Conservation (phyloP, 2,888 invertebrate genomes). For the Hirtodrosophila cameraria region DNA sequence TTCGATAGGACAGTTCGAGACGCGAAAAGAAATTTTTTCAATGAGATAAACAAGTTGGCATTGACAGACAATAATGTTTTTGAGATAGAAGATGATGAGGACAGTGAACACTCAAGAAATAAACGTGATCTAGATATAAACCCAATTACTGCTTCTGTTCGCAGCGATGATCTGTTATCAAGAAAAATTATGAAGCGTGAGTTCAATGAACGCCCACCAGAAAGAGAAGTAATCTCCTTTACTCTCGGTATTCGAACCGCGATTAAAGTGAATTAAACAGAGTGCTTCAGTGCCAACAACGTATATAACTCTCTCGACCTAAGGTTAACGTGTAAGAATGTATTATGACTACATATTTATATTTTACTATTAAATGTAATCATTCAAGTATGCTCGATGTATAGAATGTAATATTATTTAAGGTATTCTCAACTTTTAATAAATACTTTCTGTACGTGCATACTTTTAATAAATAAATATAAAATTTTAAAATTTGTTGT, state of each 20-base stretch:
- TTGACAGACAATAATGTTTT: slow-evolving; percentile 68
- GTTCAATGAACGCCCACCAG: slow-evolving; percentile 45
- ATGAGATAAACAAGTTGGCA: slow-evolving; percentile 80
- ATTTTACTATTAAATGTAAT: slow-evolving; percentile 43
- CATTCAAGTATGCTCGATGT: slow-evolving; percentile 44
- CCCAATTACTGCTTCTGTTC: slow-evolving; percentile 15
- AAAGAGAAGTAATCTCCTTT: slow-evolving; percentile 67
- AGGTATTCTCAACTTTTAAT: slow-evolving; percentile 23
- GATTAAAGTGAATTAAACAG: slow-evolving; percentile 58
- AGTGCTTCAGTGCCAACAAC: slow-evolving; percentile 20
- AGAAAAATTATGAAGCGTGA: slow-evolving; percentile 73
- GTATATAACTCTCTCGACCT: slow-evolving; percentile 34
- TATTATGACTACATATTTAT: slow-evolving; percentile 53
- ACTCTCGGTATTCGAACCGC: slow-evolving; percentile 68
- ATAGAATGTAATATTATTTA: slow-evolving; percentile 23
- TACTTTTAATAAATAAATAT: slow-evolving; percentile 21
- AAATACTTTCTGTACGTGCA: slow-evolving; percentile 33
- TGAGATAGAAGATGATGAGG: slow-evolving; percentile 69
- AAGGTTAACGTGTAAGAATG: slow-evolving; percentile 34
- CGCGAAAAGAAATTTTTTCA: slow-evolving; percentile 65
- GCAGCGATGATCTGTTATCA: slow-evolving; percentile 64
- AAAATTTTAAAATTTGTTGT: not conserved
- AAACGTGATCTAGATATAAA: slow-evolving; percentile 58
- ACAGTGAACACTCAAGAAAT: slow-evolving; percentile 27
- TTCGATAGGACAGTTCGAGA: slow-evolving; percentile 73